phyloP scores from a whole-genome alignment of 2,888 invertebrate genomes.

The Platerodrilus igneus region DNA sequence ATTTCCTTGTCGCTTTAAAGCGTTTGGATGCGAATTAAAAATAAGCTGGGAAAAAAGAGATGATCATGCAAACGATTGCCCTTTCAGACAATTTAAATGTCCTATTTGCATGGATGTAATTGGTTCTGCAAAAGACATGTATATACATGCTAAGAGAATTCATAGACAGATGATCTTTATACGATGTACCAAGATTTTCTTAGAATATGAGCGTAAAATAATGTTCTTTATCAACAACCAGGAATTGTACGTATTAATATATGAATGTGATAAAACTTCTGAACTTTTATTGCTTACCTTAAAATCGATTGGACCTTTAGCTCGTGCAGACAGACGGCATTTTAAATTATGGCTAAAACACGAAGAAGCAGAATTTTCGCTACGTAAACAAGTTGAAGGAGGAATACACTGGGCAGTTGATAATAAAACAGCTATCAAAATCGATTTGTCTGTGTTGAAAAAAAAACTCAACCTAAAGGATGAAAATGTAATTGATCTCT shows the following conservation, averaged over 20 bases:
- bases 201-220: too few species aligned
- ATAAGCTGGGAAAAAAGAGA: slow-evolving; percentile 2
- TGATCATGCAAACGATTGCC: slow-evolving; percentile 8
- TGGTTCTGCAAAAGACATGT: slow-evolving; percentile 5
- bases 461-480: slow-evolving; percentile 7
- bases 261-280: slow-evolving; percentile 3
- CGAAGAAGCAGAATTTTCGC: background rate
- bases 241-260: slow-evolving; percentile 1
- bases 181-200: too few species aligned
- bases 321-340: slow-evolving; percentile 1
- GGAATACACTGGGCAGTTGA: slow-evolving; percentile 8
- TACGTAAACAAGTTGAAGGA: slow-evolving; percentile 8
- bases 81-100: slow-evolving; percentile 9
- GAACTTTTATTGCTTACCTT: slow-evolving; percentile 8
- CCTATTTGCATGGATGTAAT: slow-evolving; percentile 2
- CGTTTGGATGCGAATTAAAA: slow-evolving; percentile 1
- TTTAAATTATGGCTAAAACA: slow-evolving; percentile 3
- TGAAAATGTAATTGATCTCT: background rate
- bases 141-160: background rate
- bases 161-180: too few species aligned
- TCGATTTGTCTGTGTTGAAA: slow-evolving; percentile 5
- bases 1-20: slow-evolving; percentile 9
- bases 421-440: slow-evolving; percentile 9
- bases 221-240: too few species aligned
- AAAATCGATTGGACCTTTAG: slow-evolving; percentile 6